Percentiles rank a stretch among this genome's conserved stretches.
Conservation (phyloP, 2,888 invertebrate genomes). For the Standfussiana lucernea region DNA sequence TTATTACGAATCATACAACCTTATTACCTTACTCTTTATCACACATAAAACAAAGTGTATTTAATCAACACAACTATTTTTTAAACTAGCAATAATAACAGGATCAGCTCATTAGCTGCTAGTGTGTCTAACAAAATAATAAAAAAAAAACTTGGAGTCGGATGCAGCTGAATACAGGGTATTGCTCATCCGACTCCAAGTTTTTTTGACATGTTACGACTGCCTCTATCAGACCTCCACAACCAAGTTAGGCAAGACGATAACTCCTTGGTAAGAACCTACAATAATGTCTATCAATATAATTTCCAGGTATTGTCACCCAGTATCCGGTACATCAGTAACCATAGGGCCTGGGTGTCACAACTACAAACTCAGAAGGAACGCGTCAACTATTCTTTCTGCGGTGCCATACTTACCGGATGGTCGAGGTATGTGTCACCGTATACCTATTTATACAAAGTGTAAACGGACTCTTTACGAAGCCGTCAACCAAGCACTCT, state of each 20-base stretch:
- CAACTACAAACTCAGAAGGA: constrained; percentile 85
- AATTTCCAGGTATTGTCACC: constrained; percentile 90
- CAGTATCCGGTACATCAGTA: constrained; percentile 92
- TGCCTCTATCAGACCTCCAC: neutral
- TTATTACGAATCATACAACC: neutral
- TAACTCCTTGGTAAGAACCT: neutral
- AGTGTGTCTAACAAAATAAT: neutral
- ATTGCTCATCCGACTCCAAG: too few species aligned
- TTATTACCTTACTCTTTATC: neutral
- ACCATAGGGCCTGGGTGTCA: constrained; percentile 93
- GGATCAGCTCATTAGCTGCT: neutral
- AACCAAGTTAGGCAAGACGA: neutral
- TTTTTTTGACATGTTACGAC: neutral
- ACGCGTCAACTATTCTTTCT: constrained; percentile 89
- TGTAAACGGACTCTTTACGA: neutral
- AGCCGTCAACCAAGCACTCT: neutral
- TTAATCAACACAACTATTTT: neutral
- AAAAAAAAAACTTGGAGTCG: neutral
- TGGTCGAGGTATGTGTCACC: constrained; percentile 92
- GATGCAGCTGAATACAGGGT: neutral
- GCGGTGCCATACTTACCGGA: constrained; percentile 93
- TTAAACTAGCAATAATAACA: neutral
- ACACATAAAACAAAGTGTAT: too few species aligned
- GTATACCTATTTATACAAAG: neutral
- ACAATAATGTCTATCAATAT: neutral